Conservation (phyloP, 1,140 invertebrate genomes). For the Diorhabda carinulata region DNA sequence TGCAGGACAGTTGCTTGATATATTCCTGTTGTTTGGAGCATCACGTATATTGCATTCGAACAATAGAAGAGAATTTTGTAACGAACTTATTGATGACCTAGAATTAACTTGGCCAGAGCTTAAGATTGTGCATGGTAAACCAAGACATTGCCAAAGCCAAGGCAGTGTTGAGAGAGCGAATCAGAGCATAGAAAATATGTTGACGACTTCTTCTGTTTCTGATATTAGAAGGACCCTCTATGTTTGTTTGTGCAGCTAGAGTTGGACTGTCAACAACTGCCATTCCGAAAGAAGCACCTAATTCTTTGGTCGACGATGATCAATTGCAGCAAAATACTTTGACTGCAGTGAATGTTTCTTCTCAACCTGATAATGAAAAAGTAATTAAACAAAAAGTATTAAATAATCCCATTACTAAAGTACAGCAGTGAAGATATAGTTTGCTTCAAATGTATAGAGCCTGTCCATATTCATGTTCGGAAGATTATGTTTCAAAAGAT, state of each 20-base stretch:
- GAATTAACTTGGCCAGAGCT: constrained; percentile 32
- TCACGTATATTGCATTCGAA: constrained; percentile 40
- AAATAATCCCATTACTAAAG: too few species aligned
- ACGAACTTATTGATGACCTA: constrained; percentile 19
- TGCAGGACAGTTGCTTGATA: constrained; percentile 32
- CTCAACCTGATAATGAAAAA: too few species aligned
- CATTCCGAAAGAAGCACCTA: not conserved
- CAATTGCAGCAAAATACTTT: too few species aligned
- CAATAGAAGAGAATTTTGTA: constrained; percentile 36
- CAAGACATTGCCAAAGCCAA: constrained; percentile 37
- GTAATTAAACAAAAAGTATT: too few species aligned
- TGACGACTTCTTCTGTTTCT: not conserved
- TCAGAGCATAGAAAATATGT: constrained; percentile 45
- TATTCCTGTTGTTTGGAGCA: constrained; percentile 38
- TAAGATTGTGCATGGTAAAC: constrained; percentile 44
- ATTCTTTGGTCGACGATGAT: too few species aligned
- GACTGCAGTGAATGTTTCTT: too few species aligned
- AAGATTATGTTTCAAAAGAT: too few species aligned
- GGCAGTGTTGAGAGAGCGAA: constrained; percentile 45
- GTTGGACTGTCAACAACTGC: not conserved
- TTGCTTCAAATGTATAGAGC: too few species aligned
- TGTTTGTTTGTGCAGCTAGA: not conserved
- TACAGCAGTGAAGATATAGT: too few species aligned
- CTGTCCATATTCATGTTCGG: too few species aligned
- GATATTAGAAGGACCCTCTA: not conserved